Evolutionary conservation across 2,797 vertebrate genomes (phyloP).

Genomic region (Betta splendens): DNA sequence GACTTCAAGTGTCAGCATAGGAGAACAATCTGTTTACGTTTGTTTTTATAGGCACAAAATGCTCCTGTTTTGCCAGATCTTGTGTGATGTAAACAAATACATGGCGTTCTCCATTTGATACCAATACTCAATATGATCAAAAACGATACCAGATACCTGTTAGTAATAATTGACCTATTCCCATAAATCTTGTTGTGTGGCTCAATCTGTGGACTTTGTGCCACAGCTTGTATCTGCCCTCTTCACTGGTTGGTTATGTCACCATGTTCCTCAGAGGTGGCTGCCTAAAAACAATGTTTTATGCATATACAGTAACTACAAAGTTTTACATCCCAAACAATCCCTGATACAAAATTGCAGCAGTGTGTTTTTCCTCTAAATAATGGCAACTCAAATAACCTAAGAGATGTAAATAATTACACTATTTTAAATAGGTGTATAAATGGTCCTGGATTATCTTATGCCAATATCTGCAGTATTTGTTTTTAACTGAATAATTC

Average conservation of each 20-base stretch:
- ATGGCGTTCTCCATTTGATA: too few relatives aligned
- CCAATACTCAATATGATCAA: too few relatives aligned
- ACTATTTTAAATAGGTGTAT: constrained; percentile 79
- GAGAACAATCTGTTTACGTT: background rate
- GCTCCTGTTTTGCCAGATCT: constrained; percentile 12
- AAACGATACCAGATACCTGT: constrained; percentile 19
- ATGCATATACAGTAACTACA: constrained; percentile 55
- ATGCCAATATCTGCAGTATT: constrained; percentile 74
- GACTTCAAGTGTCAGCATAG: constrained; percentile 7
- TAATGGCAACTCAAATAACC: constrained; percentile 32
- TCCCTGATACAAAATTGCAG: constrained; percentile 26
- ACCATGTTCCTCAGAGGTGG: constrained; percentile 41
- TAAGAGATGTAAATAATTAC: constrained; percentile 78
- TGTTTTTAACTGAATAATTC: constrained; percentile 78
- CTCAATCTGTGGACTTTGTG: constrained; percentile 48
- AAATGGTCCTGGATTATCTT: constrained; percentile 80
- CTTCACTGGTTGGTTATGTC: constrained; percentile 43
- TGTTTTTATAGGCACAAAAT: constrained; percentile 5
- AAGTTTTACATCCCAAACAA: constrained; percentile 65
- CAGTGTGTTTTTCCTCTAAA: constrained; percentile 8
- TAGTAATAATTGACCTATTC: constrained; percentile 14
- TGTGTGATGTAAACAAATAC: constrained; percentile 11
- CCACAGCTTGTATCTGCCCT: constrained; percentile 32
- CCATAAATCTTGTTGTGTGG: constrained; percentile 38
- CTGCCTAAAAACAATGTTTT: constrained; percentile 57